Conservation (phyloP, 1,140 invertebrate species). For the Cydia amplana region DNA sequence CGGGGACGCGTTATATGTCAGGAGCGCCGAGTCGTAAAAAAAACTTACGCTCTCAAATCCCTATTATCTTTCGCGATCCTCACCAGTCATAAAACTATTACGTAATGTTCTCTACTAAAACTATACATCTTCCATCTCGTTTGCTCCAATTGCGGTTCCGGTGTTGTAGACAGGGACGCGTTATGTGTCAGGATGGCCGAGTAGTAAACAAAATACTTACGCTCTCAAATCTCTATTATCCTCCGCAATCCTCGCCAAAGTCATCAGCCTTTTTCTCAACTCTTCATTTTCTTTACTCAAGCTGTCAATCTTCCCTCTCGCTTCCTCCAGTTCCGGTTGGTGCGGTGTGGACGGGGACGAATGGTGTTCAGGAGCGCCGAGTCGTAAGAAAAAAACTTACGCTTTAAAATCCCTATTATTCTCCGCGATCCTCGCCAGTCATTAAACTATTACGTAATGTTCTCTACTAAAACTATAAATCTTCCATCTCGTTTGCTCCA, state of each 20-base stretch:
- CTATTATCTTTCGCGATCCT: constrained; percentile 71
- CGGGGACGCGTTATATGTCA: neutral
- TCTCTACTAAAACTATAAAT: constrained; percentile 60
- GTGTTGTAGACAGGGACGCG: too few relatives aligned
- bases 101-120: constrained; percentile 57
- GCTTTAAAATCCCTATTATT: constrained; percentile 70
- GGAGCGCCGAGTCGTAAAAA: neutral
- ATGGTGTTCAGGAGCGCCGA: neutral
- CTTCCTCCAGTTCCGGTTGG: constrained; percentile 51
- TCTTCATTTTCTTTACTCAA: too few relatives aligned
- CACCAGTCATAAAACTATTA: constrained; percentile 49
- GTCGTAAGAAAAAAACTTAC: constrained; percentile 42
- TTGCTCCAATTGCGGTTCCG: too few relatives aligned
- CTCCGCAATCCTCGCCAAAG: too few relatives aligned
- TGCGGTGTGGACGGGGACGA: neutral
- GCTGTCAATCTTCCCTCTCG: constrained; percentile 59
- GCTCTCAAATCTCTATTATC: too few relatives aligned
- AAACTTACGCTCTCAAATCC: constrained; percentile 62
- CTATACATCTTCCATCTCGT: too few relatives aligned
- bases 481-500: constrained; percentile 58
- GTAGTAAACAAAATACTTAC: too few relatives aligned
- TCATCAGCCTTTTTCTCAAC: too few relatives aligned
- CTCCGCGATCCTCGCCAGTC: constrained; percentile 56
- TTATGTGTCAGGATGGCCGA: too few relatives aligned
- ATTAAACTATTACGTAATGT: constrained; percentile 57